These are phyloP conservation scores for Hypotaenidia philippensis DNA, from an alignment of 2,797 vertebrate species.

Conservation along the genomic window DNA sequence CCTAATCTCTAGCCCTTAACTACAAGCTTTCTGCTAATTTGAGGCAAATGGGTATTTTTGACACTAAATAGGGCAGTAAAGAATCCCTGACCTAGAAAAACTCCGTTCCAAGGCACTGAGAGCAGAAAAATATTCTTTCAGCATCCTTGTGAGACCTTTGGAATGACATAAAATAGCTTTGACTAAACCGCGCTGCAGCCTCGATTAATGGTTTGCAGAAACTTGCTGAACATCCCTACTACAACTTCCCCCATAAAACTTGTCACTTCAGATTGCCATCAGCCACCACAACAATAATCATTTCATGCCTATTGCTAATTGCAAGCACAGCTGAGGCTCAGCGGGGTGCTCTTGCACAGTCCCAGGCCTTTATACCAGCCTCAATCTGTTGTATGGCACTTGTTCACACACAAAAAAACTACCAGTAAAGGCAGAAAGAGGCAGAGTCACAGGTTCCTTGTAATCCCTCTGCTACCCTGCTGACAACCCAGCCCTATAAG, in stretches of 20 bases:
- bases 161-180: conserved; percentile 79
- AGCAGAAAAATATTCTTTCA: conserved; percentile 81
- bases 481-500: conserved; percentile 89
- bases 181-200: conserved; percentile 71
- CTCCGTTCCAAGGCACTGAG: conserved; percentile 76
- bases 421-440: conserved; percentile 98
- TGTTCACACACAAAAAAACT: conserved; percentile 88
- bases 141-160: conserved; percentile 80
- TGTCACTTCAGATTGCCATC: conserved; percentile 98
- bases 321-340: conserved; percentile 99
- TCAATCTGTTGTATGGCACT: conserved; percentile 90
- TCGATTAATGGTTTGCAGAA: conserved; percentile 80
- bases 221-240: conserved; percentile 83
- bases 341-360: conserved; percentile 91
- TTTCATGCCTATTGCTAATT: conserved; percentile 99
- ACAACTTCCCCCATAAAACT: conserved; percentile 92
- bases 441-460: conserved; percentile 99
- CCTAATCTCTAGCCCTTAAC: conserved; percentile 88
- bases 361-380: conserved; percentile 88
- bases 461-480: conserved; percentile 95
- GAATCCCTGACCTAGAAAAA: conserved; percentile 85
- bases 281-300: conserved; percentile 96
- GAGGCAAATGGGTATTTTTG: conserved; percentile 86
- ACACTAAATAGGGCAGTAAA: conserved; percentile 83
- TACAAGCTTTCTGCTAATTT: conserved; percentile 86